Conservation (phyloP, 1,140 invertebrate species). For the Meloidogyne floridensis region DNA sequence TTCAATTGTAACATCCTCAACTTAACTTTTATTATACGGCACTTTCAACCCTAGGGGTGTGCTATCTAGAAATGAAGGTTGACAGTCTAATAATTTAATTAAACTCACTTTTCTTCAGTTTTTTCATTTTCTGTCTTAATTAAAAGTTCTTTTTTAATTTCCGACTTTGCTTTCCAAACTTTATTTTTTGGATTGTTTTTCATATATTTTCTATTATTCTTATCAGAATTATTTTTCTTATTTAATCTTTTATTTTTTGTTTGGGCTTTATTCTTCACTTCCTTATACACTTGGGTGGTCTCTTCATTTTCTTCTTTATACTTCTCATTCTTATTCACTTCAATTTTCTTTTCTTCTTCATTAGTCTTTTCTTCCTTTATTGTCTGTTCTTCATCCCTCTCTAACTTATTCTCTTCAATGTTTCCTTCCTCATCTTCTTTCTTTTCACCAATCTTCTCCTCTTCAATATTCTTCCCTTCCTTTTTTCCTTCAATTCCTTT, state of each 20-base stretch:
- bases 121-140: too few relatives aligned
- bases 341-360: not conserved
- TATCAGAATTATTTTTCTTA: too few relatives aligned
- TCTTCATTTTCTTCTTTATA: not conserved
- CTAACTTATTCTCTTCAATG: not conserved
- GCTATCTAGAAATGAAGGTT: too few relatives aligned
- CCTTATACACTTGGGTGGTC: not conserved
- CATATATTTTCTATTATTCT: not conserved
- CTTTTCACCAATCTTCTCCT: not conserved
- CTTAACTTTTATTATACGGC: too few relatives aligned
- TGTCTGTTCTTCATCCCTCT: not conserved
- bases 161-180: too few relatives aligned
- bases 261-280: not conserved
- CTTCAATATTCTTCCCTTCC: not conserved
- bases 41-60: too few relatives aligned
- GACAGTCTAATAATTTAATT: too few relatives aligned
- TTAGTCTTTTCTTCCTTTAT: not conserved
- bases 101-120: too few relatives aligned
- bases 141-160: too few relatives aligned
- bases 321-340: not conserved
- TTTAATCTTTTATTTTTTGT: too few relatives aligned
- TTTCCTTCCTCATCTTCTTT: not conserved
- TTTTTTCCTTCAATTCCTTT: not conserved
- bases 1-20: too few relatives aligned
- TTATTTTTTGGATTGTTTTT: too few relatives aligned